Evolutionary conservation across 2,797 vertebrate genomes (phyloP).

Genomic region (Coracias cyanogaster): DNA sequence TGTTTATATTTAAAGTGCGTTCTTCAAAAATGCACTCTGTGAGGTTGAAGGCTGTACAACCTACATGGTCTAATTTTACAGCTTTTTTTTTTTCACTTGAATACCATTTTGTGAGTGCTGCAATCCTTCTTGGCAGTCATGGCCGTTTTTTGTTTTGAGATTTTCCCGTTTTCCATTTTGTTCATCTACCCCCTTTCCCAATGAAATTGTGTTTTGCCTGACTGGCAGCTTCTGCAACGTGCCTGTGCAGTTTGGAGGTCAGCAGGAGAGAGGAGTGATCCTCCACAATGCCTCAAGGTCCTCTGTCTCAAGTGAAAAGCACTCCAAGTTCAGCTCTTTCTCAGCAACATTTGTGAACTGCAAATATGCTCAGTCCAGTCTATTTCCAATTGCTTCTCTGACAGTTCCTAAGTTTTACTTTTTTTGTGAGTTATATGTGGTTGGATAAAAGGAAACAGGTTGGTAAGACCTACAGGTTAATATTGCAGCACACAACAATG

Average conservation of each 20-base stretch:
- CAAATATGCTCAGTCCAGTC: not conserved
- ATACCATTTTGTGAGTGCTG: not conserved
- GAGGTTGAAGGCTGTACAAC: not conserved
- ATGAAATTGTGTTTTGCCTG: not conserved
- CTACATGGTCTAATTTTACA: not conserved
- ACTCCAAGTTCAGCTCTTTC: not conserved
- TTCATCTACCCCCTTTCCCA: not conserved
- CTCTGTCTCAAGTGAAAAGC: not conserved
- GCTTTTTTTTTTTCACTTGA: slow-evolving; percentile 19
- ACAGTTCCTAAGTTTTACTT: not conserved
- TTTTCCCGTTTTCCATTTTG: not conserved
- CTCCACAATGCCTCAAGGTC: not conserved
- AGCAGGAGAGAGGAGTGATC: not conserved
- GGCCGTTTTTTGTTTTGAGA: not conserved
- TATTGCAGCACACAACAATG: not conserved
- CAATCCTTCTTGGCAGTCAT: not conserved
- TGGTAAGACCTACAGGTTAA: not conserved
- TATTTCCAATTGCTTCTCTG: not conserved
- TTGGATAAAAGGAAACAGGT: not conserved
- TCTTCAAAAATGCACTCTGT: not conserved
- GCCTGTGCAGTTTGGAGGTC: not conserved
- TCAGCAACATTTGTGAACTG: not conserved
- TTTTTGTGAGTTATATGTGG: not conserved
- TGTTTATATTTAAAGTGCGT: slow-evolving; percentile 2
- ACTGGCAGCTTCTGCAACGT: not conserved